Evolutionary conservation across 2,888 invertebrate species (phyloP).

Genomic region (Scotopteryx bipunctaria): DNA sequence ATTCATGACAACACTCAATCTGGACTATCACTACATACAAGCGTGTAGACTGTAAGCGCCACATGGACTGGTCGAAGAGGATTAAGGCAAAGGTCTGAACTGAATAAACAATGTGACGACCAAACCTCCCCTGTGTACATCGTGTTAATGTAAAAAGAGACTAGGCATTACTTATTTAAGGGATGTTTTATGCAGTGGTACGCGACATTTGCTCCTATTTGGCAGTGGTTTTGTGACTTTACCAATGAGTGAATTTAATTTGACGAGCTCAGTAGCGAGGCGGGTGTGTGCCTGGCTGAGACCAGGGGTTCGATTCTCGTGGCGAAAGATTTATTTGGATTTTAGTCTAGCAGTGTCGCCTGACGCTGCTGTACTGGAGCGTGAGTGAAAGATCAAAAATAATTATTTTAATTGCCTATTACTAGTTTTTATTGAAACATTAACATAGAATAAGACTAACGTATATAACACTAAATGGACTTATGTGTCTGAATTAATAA

Average conservation of each 20-base stretch:
- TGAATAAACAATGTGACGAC: conserved; percentile 70
- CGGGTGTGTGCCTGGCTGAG: too few relatives aligned
- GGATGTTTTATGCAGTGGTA: conserved; percentile 26
- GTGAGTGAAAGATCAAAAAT: too few relatives aligned
- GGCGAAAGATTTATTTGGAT: too few relatives aligned
- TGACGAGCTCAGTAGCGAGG: too few relatives aligned
- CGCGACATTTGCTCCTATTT: conserved; percentile 27
- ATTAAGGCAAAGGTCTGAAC: conserved; percentile 63
- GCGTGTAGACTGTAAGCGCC: conserved; percentile 23
- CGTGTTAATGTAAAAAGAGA: conserved; percentile 59
- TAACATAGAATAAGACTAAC: too few relatives aligned
- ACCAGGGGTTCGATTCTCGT: too few relatives aligned
- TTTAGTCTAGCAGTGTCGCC: too few relatives aligned
- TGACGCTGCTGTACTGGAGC: too few relatives aligned
- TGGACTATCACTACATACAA: conserved; percentile 18
- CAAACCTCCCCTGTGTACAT: conserved; percentile 42
- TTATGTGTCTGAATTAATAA: too few relatives aligned
- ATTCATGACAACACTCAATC: conserved; percentile 27
- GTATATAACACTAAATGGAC: too few relatives aligned
- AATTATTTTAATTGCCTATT: too few relatives aligned
- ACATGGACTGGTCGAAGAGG: conserved; percentile 65
- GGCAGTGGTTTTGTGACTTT: conserved; percentile 9
- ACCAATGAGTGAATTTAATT: neutral
- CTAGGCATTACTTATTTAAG: conserved; percentile 33
- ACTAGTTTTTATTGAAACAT: too few relatives aligned